Evolutionary conservation across 2,113 vertebrate genomes (phyloP).

Genomic region (Silurus asotus): DNA sequence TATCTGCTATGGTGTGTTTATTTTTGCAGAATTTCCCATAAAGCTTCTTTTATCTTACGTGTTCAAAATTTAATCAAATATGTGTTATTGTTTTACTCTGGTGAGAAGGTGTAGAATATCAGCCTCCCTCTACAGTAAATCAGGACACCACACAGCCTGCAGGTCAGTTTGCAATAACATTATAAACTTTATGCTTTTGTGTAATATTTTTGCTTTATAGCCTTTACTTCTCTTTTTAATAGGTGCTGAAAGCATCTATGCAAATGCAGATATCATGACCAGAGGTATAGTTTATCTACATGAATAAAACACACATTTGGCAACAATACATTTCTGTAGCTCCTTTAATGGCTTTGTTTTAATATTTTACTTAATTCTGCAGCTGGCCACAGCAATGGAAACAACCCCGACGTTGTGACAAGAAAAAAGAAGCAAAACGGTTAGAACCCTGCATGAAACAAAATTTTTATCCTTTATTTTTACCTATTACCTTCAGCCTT

Average conservation of each 20-base stretch:
- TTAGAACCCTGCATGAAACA: background rate
- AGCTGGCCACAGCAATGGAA: background rate
- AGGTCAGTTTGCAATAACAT: slow-evolving; percentile 12
- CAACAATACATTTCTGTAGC: background rate
- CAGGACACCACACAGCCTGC: slow-evolving; percentile 13
- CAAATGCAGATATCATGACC: background rate
- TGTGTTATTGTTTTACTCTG: background rate
- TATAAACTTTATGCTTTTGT: background rate
- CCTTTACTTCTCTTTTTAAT: background rate
- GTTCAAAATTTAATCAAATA: background rate
- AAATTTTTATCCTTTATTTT: background rate
- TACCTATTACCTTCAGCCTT: background rate
- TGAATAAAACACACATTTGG: background rate
- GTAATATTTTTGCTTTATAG: background rate
- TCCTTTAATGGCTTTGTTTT: background rate
- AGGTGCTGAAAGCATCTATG: background rate
- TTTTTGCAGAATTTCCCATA: background rate
- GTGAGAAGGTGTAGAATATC: slow-evolving; percentile 3
- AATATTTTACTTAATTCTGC: background rate
- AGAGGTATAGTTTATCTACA: background rate
- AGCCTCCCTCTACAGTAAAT: slow-evolving; percentile 3
- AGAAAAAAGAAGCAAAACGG: background rate
- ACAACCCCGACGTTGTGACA: background rate
- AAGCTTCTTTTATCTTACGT: background rate
- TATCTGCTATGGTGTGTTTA: background rate